Evolutionary conservation across 2,888 invertebrate genomes (phyloP).

Genomic region (Lymantria monacha): DNA sequence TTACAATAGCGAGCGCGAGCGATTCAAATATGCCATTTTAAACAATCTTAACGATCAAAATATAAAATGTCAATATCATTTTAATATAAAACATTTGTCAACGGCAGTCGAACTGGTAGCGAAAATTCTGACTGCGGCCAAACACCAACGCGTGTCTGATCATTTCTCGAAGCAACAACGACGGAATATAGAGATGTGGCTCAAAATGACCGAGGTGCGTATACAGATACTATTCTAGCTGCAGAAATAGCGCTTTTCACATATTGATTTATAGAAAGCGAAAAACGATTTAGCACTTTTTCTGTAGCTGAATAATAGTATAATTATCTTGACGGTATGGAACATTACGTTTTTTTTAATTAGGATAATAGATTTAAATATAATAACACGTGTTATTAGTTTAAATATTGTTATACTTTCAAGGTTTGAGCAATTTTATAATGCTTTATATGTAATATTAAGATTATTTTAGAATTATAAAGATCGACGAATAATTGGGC

Average conservation of each 20-base stretch:
- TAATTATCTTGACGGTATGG: not conserved
- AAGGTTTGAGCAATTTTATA: too few species aligned
- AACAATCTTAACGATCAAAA: not conserved
- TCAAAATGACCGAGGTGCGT: slow-evolving; percentile 94
- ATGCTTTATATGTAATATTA: too few species aligned
- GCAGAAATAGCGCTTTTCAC: not conserved
- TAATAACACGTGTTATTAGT: too few species aligned
- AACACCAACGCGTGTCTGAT: slow-evolving; percentile 98
- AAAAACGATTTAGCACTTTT: not conserved
- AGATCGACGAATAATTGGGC: too few species aligned
- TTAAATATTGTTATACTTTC: too few species aligned
- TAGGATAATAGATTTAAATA: too few species aligned
- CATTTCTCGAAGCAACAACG: slow-evolving; percentile 99
- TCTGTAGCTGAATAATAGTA: not conserved
- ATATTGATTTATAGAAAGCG: too few species aligned
- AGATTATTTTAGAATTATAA: too few species aligned
- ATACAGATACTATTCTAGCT: not conserved
- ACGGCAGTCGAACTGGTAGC: slow-evolving; percentile 97
- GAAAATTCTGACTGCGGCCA: slow-evolving; percentile 96
- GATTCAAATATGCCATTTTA: too few species aligned
- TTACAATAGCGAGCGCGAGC: too few species aligned
- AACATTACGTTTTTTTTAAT: not conserved
- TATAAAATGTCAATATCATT: slow-evolving; percentile 14
- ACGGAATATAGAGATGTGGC: slow-evolving; percentile 98
- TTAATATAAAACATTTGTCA: slow-evolving; percentile 36